A percentile compares a stretch with the other conserved stretches of the same genome.
Evolutionary conservation across 2,797 vertebrate genomes (phyloP).

Genomic region (Coracias cyanogaster): DNA sequence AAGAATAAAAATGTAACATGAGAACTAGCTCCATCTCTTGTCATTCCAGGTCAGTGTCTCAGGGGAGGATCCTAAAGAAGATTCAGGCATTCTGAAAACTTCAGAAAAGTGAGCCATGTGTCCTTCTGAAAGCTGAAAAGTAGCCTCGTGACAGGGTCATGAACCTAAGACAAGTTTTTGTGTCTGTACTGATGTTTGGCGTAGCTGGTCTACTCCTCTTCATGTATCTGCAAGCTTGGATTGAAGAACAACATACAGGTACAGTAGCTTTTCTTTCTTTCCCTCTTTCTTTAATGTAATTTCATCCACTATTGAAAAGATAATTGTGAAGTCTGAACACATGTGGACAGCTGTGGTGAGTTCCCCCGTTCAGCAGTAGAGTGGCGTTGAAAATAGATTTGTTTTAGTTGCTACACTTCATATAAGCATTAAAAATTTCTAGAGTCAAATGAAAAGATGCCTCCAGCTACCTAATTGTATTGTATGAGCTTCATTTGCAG

Average conservation of each 20-base stretch:
- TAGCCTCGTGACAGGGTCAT: slow-evolving; percentile 73
- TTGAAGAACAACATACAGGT: slow-evolving; percentile 78
- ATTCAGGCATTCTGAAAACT: neutral
- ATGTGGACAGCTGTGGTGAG: neutral
- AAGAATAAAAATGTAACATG: neutral
- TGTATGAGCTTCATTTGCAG: neutral
- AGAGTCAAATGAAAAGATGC: neutral
- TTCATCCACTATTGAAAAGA: neutral
- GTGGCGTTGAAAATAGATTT: neutral
- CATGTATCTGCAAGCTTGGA: slow-evolving; percentile 79
- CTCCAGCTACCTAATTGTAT: neutral
- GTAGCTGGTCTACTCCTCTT: slow-evolving; percentile 79
- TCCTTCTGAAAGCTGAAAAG: slow-evolving; percentile 58
- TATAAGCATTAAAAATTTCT: neutral
- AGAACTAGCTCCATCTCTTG: neutral
- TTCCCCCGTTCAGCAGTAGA: neutral
- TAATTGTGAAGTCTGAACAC: neutral
- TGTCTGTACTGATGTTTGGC: slow-evolving; percentile 79
- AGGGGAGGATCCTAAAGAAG: neutral
- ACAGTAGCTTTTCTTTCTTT: neutral
- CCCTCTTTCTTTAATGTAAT: neutral
- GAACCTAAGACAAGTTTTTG: slow-evolving; percentile 78
- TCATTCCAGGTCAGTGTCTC: slow-evolving; percentile 60
- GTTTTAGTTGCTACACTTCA: neutral
- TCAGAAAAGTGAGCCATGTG: slow-evolving; percentile 13